Evolutionary conservation across 1,140 invertebrate species (phyloP).

Genomic region (Meloidogyne hapla): DNA sequence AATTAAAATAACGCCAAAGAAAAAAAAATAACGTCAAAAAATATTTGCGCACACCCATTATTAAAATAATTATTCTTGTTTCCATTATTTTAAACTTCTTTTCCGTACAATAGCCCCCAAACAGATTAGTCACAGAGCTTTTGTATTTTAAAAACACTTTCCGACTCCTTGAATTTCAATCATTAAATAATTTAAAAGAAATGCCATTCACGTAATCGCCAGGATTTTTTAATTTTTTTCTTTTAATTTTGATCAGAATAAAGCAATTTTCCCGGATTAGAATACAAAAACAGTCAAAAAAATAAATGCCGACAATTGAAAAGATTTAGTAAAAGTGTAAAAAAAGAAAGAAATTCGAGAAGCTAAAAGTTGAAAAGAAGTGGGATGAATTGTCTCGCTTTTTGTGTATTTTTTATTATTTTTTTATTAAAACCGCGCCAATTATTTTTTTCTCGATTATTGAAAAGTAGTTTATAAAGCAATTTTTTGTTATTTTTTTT

Average conservation of each 20-base stretch:
- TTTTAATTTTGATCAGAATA: not conserved
- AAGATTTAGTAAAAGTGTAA: too few relatives aligned
- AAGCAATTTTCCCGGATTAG: constrained; percentile 5
- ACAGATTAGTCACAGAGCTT: too few relatives aligned
- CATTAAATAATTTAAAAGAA: not conserved
- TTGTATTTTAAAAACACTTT: not conserved
- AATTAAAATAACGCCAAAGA: too few relatives aligned
- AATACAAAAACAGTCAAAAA: not conserved
- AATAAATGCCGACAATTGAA: not conserved
- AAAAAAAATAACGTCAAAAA: too few relatives aligned
- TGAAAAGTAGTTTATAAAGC: not conserved
- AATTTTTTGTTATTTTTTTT: not conserved
- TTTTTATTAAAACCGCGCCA: not conserved
- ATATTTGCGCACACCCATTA: too few relatives aligned
- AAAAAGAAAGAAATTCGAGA: not conserved
- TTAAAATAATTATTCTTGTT: too few relatives aligned
- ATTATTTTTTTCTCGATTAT: constrained; percentile 5
- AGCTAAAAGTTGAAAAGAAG: not conserved
- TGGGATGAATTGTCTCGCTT: not conserved
- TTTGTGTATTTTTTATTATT: not conserved
- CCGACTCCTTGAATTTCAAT: not conserved
- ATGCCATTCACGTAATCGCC: not conserved
- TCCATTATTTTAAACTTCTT: too few relatives aligned
- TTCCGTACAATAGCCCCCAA: too few relatives aligned
- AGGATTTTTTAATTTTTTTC: not conserved